A percentile compares a stretch with the other conserved stretches of the same genome.
Evolutionary conservation across 2,888 invertebrate species (phyloP).

Genomic region (Campoplex capitator): DNA sequence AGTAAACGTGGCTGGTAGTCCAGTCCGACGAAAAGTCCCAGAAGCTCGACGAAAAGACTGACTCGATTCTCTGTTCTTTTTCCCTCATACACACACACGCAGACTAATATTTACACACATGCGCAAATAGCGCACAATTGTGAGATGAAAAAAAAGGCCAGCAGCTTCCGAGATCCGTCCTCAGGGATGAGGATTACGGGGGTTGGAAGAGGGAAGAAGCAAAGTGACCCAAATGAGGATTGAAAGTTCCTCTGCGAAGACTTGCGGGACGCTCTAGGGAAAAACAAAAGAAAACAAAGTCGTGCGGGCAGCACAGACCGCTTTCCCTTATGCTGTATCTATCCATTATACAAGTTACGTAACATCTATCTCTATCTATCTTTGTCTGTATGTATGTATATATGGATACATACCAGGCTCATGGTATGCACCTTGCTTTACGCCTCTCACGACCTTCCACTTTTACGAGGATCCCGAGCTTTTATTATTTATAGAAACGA

Average conservation of each 20-base stretch:
- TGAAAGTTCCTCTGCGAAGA: conserved; percentile 60
- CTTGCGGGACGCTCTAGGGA: conserved; percentile 46
- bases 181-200: neutral
- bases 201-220: conserved; percentile 6
- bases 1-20: conserved; percentile 14
- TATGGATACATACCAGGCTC: neutral
- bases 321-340: conserved; percentile 37
- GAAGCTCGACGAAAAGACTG: conserved; percentile 14
- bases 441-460: conserved; percentile 58
- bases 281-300: conserved; percentile 50
- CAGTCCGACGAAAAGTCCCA: conserved; percentile 1
- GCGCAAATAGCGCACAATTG: neutral
- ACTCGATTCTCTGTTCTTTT: conserved; percentile 7
- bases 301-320: conserved; percentile 56
- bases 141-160: conserved; percentile 31
- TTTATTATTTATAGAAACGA: conserved; percentile 74
- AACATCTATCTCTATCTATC: conserved; percentile 5
- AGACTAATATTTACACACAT: neutral
- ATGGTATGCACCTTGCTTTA: conserved; percentile 47
- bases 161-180: conserved; percentile 24
- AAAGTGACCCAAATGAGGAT: conserved; percentile 66
- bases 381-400: neutral
- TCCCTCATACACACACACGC: neutral
- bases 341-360: conserved; percentile 21
- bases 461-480: conserved; percentile 73